Base-by-base conservation (phyloP, 2,888 invertebrate genomes). In the Acrobasis consociella region DNA sequence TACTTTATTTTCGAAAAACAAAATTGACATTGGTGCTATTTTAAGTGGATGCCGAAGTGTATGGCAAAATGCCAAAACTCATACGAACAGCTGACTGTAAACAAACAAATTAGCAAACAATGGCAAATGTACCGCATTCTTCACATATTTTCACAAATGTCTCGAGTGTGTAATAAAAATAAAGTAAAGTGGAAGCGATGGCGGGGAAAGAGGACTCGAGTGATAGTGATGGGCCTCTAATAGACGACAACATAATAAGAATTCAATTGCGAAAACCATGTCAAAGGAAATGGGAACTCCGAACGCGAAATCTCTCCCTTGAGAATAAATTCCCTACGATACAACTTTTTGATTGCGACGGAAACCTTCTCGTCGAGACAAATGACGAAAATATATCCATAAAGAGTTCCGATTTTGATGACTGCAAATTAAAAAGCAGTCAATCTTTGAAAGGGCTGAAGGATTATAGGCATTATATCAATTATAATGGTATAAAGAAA, bases 241-340 rank as follows among this genome's bases (percentile, higher is more conserved):
- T 93, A 82, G 87, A 91, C 68, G 89, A 93, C 71, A 94, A 94
- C 72, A 86, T 94, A 70, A 94, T 95, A 74, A 89, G 93, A 65
- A 93, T 95, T 70, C 94, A 94, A 82, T 84, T 95, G 68, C 90
- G 93, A 76, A 94, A 94, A 81, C 94, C 94, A 58, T 91, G 86
- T 75, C 93, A 93, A 70, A 94, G 93, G 85, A 94, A 94, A 84
- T 95, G 95, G 94, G 93, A 94, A 81, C 81, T 95, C 69, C 91
- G 94, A 53, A 95, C 95, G 49, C 93, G 94, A 70, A 94, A 94
- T 82, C 93, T 93, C 63, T 94, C 94, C 63, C 94, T 94, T 50
- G 93, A 93, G 72, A 88, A 94, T 67, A 84, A 84, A 72, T 90
- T 95, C 71, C 95, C 95, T 42, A 93, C 93, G 64, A 93, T 95